Base-by-base conservation (phyloP, 2,888 invertebrate species). In the Oscheius onirici region DNA sequence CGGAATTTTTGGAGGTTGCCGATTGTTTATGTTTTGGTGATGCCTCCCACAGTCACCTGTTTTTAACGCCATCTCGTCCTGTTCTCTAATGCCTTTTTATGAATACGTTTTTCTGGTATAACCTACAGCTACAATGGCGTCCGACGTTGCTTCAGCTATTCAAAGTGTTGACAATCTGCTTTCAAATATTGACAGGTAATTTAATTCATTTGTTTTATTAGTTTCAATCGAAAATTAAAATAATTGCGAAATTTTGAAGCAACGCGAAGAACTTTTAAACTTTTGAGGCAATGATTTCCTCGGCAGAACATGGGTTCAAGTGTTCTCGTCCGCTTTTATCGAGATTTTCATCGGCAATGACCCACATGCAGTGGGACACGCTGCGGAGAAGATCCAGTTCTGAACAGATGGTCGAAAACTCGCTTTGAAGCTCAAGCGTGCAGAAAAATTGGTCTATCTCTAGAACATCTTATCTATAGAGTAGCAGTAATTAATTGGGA, bases 291-390 rank as follows among this genome's bases (percentile, higher is more conserved):
- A n/a, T 34, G 8, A 34, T 58, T 58, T 41, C 17, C 41, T 13
- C 22, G 41, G 41, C 40, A 22, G n/a, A 13, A 26, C 63, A 46
- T 24, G 34, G 49, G 26, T 46, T 63, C 58, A 49, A 49, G 63
- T 63, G 49, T 63, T 63, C 63, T 44, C 63, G 63, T 15, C 63
- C 63, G 63, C 49, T 63, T 63, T 63, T 63, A 63, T 63, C 63
- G 63, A 44, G 49, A 28, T 28, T 46, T 49, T 49, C 46, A 63
- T 63, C 63, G 63, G 63, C 63, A 63, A 17, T 49, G 63, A 49
- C 63, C 63, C 24, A 63, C 49, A 63, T 63, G 28, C 11, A 34
- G 2, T 22, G 57, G 40, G 57, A 40, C 28, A 40, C 28, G 40
- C 10, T n/a, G 41, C n/a, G 15, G 58, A 40, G n/a, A 44, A 60